phyloP scores from a whole-genome alignment of 2,888 invertebrate genomes.

The Molanna angustata region DNA sequence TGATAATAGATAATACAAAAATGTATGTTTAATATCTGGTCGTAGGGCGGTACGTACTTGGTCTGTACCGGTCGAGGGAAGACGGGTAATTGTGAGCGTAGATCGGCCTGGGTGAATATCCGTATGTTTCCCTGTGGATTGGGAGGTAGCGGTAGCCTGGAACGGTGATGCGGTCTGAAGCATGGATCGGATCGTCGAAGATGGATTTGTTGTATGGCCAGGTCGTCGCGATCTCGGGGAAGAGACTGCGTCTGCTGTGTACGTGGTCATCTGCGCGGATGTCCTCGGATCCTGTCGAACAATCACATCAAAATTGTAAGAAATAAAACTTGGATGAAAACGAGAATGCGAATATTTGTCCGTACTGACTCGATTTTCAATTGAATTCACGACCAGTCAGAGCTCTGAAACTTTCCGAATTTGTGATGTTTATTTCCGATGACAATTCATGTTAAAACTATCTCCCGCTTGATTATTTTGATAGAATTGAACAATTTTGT shows the following conservation, averaged over 20 bases:
- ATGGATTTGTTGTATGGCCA: conserved; percentile 83
- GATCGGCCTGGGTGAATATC: conserved; percentile 84
- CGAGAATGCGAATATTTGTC: too few species aligned
- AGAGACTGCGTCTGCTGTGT: conserved; percentile 70
- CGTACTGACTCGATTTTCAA: too few species aligned
- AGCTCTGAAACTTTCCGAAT: too few species aligned
- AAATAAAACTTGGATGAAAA: too few species aligned
- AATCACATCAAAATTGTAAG: too few species aligned
- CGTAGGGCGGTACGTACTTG: conserved; percentile 68
- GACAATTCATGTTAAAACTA: too few species aligned
- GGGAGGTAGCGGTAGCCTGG: conserved; percentile 90
- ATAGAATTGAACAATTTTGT: too few species aligned
- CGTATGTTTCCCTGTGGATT: conserved; percentile 86
- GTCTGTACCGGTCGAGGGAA: conserved; percentile 73
- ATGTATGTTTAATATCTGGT: conserved; percentile 24
- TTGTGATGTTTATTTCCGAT: too few species aligned
- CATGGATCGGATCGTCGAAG: conserved; percentile 79
- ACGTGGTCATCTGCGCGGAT: conserved; percentile 85
- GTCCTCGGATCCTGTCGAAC: conserved; percentile 85
- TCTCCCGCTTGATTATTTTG: too few species aligned
- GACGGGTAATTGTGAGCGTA: conserved; percentile 82
- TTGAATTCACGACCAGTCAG: too few species aligned
- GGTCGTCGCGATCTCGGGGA: conserved; percentile 69
- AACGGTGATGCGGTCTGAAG: conserved; percentile 80
- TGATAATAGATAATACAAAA: too few species aligned